phyloP scores from a whole-genome alignment of 2,888 invertebrate genomes.

The Drosophila parthenogenetica region DNA sequence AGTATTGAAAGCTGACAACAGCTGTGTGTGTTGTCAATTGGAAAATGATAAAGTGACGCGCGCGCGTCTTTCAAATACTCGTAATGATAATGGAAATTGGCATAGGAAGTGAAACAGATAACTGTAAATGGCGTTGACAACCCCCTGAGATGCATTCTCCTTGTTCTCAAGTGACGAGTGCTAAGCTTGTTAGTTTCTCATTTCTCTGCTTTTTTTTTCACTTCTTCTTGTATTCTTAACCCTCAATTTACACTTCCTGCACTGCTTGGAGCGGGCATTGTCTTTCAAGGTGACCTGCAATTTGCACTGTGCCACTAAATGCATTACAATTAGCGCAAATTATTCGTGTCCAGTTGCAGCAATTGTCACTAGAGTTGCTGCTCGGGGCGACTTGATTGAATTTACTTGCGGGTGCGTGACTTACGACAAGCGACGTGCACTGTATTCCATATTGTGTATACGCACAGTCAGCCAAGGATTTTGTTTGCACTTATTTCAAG shows the following conservation, averaged over 20 bases:
- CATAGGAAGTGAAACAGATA: conserved; percentile 61
- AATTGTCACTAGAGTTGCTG: conserved; percentile 57
- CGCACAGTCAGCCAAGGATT: conserved; percentile 32
- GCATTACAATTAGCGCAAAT: conserved; percentile 78
- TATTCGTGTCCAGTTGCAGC: conserved; percentile 67
- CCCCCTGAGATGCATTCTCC: conserved; percentile 14
- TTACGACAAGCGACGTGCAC: conserved; percentile 44
- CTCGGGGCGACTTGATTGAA: conserved; percentile 69
- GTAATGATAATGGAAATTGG: conserved; percentile 69
- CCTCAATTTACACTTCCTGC: background rate
- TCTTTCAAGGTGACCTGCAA: conserved; percentile 53
- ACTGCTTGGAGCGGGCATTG: background rate
- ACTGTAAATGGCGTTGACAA: conserved; percentile 53
- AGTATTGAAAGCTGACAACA: conserved; percentile 50
- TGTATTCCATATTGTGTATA: conserved; percentile 51
- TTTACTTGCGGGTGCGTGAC: conserved; percentile 73
- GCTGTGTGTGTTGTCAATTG: conserved; percentile 78
- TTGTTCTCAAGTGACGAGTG: conserved; percentile 3
- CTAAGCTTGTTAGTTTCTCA: conserved; percentile 53
- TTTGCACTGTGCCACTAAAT: conserved; percentile 49
- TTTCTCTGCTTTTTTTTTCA: conserved; percentile 6
- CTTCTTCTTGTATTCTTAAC: background rate
- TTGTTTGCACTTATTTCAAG: background rate
- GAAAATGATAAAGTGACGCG: conserved; percentile 75
- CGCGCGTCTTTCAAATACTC: conserved; percentile 30